Percentiles rank a stretch among this genome's conserved stretches.
Conservation (phyloP, 2,113 vertebrate genomes). For the Pachypanchax playfairii region DNA sequence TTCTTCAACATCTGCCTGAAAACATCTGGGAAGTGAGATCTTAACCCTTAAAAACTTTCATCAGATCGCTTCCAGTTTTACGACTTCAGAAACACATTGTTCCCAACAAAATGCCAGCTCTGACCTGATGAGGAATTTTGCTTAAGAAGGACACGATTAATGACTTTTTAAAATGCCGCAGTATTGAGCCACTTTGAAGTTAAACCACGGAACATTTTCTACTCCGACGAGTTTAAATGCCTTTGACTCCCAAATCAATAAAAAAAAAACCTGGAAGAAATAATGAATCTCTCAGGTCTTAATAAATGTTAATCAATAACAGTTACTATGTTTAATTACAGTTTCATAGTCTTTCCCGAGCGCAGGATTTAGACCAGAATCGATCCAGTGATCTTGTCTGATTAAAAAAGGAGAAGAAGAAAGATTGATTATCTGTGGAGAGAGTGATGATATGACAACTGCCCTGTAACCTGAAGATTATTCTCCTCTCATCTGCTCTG, state of each 20-base stretch:
- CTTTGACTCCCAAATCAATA: background rate
- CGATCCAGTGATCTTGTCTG: constrained; percentile 17
- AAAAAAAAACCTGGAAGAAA: background rate
- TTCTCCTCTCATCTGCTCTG: constrained; percentile 65
- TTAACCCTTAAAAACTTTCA: too few relatives aligned
- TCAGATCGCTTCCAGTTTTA: background rate
- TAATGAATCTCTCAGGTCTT: background rate
- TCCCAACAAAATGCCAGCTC: constrained; percentile 48
- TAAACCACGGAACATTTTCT: background rate
- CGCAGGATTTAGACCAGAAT: too few relatives aligned
- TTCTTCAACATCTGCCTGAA: too few relatives aligned
- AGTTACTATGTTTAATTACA: too few relatives aligned
- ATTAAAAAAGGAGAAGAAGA: constrained; percentile 16
- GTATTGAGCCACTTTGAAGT: constrained; percentile 11
- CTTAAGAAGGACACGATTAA: constrained; percentile 7
- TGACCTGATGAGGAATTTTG: constrained; percentile 3
- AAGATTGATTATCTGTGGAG: constrained; percentile 29
- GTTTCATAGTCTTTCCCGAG: too few relatives aligned
- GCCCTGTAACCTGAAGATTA: constrained; percentile 74
- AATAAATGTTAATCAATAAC: background rate
- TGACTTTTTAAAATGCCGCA: constrained; percentile 46
- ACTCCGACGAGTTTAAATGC: background rate
- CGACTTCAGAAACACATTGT: constrained; percentile 20
- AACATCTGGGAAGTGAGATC: too few relatives aligned
- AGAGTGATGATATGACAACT: constrained; percentile 67